Percentiles rank a stretch among this genome's conserved stretches.
Evolutionary conservation across 2,797 vertebrate species (phyloP).

Genomic region (Aldrovandia affinis): DNA sequence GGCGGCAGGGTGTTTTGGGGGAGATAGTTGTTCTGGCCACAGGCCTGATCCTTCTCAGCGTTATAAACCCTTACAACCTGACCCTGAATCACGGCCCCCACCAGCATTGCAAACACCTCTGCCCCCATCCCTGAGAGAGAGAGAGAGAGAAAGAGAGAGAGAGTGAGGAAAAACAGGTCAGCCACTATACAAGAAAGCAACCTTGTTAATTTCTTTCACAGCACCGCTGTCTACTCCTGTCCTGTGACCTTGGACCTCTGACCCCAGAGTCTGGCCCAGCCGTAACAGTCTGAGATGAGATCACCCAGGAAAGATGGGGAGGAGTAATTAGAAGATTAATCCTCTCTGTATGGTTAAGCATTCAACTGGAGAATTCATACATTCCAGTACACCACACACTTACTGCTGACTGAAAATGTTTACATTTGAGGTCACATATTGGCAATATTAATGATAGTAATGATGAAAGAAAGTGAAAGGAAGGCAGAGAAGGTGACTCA

Average conservation of each 20-base stretch:
- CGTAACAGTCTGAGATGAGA: not conserved
- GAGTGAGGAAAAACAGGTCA: not conserved
- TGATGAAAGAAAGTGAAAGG: not conserved
- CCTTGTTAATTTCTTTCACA: not conserved
- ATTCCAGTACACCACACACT: too few relatives aligned
- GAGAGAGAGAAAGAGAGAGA: not conserved
- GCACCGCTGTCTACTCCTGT: not conserved
- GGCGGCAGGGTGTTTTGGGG: conserved; percentile 44
- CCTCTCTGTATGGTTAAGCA: not conserved
- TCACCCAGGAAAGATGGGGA: not conserved
- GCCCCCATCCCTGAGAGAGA: conserved; percentile 69
- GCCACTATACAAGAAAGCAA: not conserved
- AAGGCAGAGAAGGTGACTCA: conserved; percentile 53
- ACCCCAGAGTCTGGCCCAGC: not conserved
- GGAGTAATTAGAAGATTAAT: not conserved
- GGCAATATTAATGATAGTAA: too few relatives aligned
- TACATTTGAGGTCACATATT: not conserved
- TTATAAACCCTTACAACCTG: conserved; percentile 74
- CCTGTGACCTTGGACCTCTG: not conserved
- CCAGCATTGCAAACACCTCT: conserved; percentile 72
- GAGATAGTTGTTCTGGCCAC: conserved; percentile 45
- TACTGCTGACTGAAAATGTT: not conserved
- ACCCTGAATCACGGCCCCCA: conserved; percentile 74
- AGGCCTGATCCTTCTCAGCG: conserved; percentile 59
- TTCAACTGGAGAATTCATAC: not conserved